A percentile compares a stretch with the other conserved stretches of the same genome.
These are phyloP conservation scores for Brachypteracias leptosomus DNA, from an alignment of 2,113 vertebrate species.

Conservation along the genomic window DNA sequence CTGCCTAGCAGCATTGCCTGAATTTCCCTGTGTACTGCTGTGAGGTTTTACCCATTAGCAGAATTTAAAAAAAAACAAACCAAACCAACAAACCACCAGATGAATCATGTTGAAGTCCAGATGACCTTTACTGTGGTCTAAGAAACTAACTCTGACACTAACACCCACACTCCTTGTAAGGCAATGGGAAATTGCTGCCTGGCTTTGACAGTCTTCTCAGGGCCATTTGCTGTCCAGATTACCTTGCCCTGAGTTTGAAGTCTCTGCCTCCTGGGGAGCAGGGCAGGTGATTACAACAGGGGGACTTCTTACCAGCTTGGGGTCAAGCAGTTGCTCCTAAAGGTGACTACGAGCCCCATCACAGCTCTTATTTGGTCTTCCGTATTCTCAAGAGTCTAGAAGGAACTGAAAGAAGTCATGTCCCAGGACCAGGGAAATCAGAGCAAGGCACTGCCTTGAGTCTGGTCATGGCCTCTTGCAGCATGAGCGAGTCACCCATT, in stretches of 20 bases:
- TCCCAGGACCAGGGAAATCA: neutral
- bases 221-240: neutral
- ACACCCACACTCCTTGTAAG: neutral
- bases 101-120: neutral
- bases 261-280: neutral
- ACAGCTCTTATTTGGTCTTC: neutral
- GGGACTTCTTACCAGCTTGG: rapidly evolving
- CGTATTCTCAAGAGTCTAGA: neutral
- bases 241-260: neutral
- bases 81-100: neutral
- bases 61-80: neutral
- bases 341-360: neutral
- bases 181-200: neutral
- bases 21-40: neutral
- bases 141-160: neutral
- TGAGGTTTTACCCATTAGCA: neutral
- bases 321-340: neutral
- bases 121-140: neutral
- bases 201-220: neutral
- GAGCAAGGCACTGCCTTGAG: neutral
- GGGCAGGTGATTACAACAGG: neutral
- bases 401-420: neutral
- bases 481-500: neutral
- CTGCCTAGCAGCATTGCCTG: neutral
- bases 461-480: neutral